Evolutionary conservation across 1,140 invertebrate species (phyloP).

Genomic region (Olivierus martensii): DNA sequence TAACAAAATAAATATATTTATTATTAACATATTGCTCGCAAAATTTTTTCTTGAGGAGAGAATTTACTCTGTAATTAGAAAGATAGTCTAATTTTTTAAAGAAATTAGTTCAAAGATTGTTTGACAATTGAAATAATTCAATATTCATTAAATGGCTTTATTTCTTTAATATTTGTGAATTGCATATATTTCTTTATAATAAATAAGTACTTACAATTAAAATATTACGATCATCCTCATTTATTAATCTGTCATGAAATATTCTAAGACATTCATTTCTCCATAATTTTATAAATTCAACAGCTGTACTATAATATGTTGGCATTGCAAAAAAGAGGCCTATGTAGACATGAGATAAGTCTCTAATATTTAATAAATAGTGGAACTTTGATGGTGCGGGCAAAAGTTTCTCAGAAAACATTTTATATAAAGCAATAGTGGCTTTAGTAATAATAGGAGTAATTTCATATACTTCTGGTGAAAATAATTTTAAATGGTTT

Average conservation of each 20-base stretch:
- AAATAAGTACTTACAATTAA: conserved; percentile 25
- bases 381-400: conserved; percentile 86
- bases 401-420: conserved; percentile 57
- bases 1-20: too few species aligned
- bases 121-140: too few species aligned
- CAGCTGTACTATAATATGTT: conserved; percentile 42
- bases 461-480: conserved; percentile 45
- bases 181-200: too few species aligned
- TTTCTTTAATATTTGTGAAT: too few species aligned
- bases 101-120: too few species aligned
- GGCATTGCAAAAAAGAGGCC: conserved; percentile 61
- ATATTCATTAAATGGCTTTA: too few species aligned
- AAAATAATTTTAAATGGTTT: conserved; percentile 57
- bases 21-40: too few species aligned
- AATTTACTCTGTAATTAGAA: too few species aligned
- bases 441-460: conserved; percentile 52
- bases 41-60: too few species aligned
- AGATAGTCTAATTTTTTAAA: too few species aligned
- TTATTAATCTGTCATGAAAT: conserved; percentile 71
- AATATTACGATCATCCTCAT: conserved; percentile 36
- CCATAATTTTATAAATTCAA: conserved; percentile 70
- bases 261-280: conserved; percentile 74
- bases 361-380: conserved; percentile 84
- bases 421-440: conserved; percentile 70
- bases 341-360: conserved; percentile 64